Percentiles rank a stretch among this genome's conserved stretches.
These are phyloP conservation scores for Biston stratarius DNA, from an alignment of 2,888 invertebrate genomes.

Conservation along the genomic window DNA sequence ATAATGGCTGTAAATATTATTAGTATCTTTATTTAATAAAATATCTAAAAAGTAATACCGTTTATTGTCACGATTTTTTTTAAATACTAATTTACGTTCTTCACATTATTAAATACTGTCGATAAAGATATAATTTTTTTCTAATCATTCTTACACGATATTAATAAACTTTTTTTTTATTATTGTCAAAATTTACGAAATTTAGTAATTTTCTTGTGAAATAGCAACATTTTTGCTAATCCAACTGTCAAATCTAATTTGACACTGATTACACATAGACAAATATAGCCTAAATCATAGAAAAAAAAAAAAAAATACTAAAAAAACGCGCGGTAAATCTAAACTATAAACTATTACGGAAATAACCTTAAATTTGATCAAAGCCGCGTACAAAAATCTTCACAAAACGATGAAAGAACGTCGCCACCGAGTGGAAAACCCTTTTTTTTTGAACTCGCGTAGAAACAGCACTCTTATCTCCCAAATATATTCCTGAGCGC, in stretches of 20 bases:
- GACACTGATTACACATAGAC: background rate
- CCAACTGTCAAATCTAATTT: constrained; percentile 3
- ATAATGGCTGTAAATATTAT: constrained; percentile 16
- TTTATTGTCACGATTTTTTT: constrained; percentile 20
- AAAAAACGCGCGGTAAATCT: constrained; percentile 7
- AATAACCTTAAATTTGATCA: background rate
- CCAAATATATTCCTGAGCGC: constrained; percentile 51
- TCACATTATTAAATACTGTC: background rate
- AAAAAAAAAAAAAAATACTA: too few relatives aligned
- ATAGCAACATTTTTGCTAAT: constrained; percentile 11
- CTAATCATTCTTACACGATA: constrained; percentile 14
- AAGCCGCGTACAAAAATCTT: background rate
- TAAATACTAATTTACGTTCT: background rate
- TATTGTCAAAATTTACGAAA: constrained; percentile 14
- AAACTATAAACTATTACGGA: background rate
- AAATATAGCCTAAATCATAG: background rate
- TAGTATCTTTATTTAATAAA: background rate
- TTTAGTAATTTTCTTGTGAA: background rate
- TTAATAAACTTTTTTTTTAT: background rate
- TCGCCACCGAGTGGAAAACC: constrained; percentile 41
- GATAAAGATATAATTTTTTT: background rate
- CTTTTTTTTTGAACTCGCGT: constrained; percentile 52
- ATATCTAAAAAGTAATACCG: constrained; percentile 9
- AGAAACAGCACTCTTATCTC: constrained; percentile 60
- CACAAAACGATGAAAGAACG: constrained; percentile 12